Percentiles rank a stretch among this genome's conserved stretches.
Conservation (phyloP, 2,113 vertebrate species). For the Ceuthmochares aereus region DNA sequence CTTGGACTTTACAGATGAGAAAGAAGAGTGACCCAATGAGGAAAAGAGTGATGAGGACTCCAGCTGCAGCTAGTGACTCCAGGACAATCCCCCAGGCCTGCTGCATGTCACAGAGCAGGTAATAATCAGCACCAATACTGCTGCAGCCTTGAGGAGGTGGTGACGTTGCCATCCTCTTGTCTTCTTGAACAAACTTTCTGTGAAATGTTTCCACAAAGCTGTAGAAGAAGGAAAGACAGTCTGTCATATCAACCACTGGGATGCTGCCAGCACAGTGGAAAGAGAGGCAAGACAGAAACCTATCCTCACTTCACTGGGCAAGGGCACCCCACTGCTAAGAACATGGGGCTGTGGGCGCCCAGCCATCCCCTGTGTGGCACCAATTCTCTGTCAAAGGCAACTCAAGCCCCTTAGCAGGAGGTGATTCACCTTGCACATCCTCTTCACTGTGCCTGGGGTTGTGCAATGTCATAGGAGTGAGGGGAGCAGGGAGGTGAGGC, state of each 20-base stretch:
- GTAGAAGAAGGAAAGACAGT: neutral
- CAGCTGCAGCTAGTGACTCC: slow-evolving; percentile 82
- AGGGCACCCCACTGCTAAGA: neutral
- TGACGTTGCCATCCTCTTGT: neutral
- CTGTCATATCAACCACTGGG: neutral
- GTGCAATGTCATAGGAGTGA: neutral
- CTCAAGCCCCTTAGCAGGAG: neutral
- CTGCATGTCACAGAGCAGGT: slow-evolving; percentile 81
- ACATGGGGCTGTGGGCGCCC: neutral
- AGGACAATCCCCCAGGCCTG: slow-evolving; percentile 86
- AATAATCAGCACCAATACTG: slow-evolving; percentile 67
- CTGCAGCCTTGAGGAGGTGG: slow-evolving; percentile 25
- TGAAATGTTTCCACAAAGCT: slow-evolving; percentile 13
- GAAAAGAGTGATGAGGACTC: slow-evolving; percentile 76
- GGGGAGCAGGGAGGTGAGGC: neutral
- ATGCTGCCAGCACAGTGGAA: neutral
- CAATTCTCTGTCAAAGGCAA: neutral
- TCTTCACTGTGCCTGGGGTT: neutral
- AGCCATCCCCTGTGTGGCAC: neutral
- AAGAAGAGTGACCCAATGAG: slow-evolving; percentile 79
- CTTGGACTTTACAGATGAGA: slow-evolving; percentile 79
- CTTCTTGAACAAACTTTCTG: neutral
- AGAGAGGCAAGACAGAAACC: neutral
- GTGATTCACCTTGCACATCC: neutral
- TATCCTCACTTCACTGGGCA: neutral